phyloP scores from a whole-genome alignment of 2,797 vertebrate species.

The Rhabdophis nuchalis region DNA sequence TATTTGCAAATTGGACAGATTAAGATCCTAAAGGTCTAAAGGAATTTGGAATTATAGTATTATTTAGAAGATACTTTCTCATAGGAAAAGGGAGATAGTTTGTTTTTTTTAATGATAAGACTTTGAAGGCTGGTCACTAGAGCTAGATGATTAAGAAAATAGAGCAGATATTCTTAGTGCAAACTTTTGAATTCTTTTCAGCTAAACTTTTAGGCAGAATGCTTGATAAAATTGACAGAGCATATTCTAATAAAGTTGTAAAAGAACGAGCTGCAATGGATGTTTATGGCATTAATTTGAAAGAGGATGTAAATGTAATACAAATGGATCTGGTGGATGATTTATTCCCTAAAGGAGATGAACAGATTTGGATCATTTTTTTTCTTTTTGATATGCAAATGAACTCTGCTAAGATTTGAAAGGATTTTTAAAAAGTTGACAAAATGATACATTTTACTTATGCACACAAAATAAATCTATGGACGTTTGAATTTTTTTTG shows the following conservation, averaged over 20 bases:
- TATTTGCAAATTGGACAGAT: too few relatives aligned
- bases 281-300: background rate
- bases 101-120: too few relatives aligned
- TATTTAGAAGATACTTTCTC: too few relatives aligned
- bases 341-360: background rate
- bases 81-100: too few relatives aligned
- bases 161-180: background rate
- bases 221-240: background rate
- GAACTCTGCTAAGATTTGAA: background rate
- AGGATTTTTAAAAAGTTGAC: background rate
- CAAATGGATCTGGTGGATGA: background rate
- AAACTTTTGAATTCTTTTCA: background rate
- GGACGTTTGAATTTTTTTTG: background rate
- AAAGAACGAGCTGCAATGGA: background rate
- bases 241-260: background rate
- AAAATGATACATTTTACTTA: background rate
- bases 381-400: background rate
- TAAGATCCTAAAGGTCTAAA: too few relatives aligned
- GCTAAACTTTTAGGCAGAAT: background rate
- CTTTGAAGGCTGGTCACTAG: too few relatives aligned
- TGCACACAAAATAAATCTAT: background rate
- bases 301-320: background rate
- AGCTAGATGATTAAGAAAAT: too few relatives aligned
- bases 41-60: too few relatives aligned
- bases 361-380: background rate